Percentiles rank a stretch among this genome's conserved stretches.
Evolutionary conservation across 2,888 invertebrate species (phyloP).

Genomic region (Sepiola atlantica): DNA sequence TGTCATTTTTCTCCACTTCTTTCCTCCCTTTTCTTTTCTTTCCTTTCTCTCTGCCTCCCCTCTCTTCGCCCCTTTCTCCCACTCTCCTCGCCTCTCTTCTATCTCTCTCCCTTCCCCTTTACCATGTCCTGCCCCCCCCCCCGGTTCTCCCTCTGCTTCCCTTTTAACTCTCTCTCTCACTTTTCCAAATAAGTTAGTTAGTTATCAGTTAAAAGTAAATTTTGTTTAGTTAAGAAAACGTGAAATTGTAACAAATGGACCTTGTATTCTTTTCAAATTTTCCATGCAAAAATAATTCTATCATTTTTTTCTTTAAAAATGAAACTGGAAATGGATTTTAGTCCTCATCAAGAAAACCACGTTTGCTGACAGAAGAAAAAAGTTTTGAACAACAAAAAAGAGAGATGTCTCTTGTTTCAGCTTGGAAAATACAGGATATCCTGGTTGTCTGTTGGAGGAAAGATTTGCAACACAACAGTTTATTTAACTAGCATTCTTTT

Average conservation of each 20-base stretch:
- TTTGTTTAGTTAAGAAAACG: no score
- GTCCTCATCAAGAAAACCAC: neutral
- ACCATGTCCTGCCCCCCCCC: neutral
- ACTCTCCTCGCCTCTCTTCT: neutral
- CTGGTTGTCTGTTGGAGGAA: neutral
- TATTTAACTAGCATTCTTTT: no score
- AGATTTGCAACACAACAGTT: no score
- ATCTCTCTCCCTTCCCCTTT: neutral
- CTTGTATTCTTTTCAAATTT: neutral
- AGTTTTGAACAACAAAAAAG: no score
- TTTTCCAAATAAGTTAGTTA: neutral
- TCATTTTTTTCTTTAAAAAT: neutral
- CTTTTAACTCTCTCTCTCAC: neutral
- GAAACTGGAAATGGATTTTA: neutral
- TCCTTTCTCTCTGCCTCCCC: neutral
- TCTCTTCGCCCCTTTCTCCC: no score
- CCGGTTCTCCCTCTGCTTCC: neutral
- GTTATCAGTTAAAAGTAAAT: no score
- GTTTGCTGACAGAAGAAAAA: neutral
- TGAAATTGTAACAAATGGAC: no score
- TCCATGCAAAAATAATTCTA: neutral
- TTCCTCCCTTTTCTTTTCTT: no score
- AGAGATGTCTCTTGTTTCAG: neutral
- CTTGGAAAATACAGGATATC: neutral
- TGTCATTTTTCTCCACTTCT: neutral